Evolutionary conservation across 2,797 vertebrate genomes (phyloP), one percentile per base, ranked within the genome.

Genomic region (Rallus crepitans): DNA sequence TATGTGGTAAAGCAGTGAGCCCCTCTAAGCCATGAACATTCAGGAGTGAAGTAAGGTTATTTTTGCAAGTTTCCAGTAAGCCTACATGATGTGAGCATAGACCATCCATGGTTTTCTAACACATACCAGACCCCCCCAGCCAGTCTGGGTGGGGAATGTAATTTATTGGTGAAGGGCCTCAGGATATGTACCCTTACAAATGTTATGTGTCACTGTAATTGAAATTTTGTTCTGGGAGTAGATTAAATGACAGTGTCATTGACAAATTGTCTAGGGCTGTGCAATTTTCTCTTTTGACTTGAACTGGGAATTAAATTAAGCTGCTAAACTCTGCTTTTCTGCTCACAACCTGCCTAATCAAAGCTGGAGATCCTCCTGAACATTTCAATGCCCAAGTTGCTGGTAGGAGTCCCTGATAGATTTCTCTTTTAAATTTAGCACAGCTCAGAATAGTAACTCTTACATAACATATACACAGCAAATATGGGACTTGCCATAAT

Each of bases 341-440:
- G 72, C 31, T 90, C 68, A 90, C 88, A 96, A 91, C 96, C 69
- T 83, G 53, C 18, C 73, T 94, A 95, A 96, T 92, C 81, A 91
- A 88, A 95, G 63, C 69, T 93, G 78, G 89, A 93, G 63, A 81
- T 86, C 90, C 78, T 92, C 71, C 63, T 80, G 76, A 96, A 96
- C 47, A 76, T 81, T 93, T 91, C 75, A 94, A 79, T 83, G 90
- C 80, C 42, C 60, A 63, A 88, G 73, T 65, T 96, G 45, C 76
- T 93, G 68, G 84, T 89, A 88, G 96, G 86, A 84, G 82, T 83
- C 79, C 89, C 91, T 79, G 77, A 86, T 88, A 94, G 80, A 93
- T 96, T 94, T 95, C 42, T 94, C 71, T 96, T 88, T 93, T 91
- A 96, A 93, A 95, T 88, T 87, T 85, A 94, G 86, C 79, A 69